These are phyloP conservation scores for Cheilosia urbana DNA, from an alignment of 2,888 invertebrate species.

Conservation along the genomic window DNA sequence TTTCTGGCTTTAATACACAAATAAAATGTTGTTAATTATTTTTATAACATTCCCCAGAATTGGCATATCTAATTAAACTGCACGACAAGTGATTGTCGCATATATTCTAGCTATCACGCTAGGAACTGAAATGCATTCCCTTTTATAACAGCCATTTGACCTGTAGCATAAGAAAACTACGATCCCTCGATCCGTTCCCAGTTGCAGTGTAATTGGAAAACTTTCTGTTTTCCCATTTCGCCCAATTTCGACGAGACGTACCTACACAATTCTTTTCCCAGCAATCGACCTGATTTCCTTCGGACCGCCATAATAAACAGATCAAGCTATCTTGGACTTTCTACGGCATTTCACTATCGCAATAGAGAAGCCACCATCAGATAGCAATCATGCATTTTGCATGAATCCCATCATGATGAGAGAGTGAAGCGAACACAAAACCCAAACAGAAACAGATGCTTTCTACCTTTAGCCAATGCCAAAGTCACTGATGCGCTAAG, in stretches of 20 bases:
- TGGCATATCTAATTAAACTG: too few relatives aligned
- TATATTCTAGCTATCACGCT: too few relatives aligned
- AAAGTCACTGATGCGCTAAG: slow-evolving; percentile 51
- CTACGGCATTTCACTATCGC: slow-evolving; percentile 42
- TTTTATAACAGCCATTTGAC: too few relatives aligned
- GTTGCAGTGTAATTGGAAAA: background rate
- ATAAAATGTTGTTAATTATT: too few relatives aligned
- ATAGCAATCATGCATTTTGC: slow-evolving; percentile 61
- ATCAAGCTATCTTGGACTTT: slow-evolving; percentile 49
- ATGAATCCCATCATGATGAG: slow-evolving; percentile 58
- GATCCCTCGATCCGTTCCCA: too few relatives aligned
- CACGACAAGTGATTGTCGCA: too few relatives aligned
- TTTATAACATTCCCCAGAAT: too few relatives aligned
- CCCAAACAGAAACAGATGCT: slow-evolving; percentile 40
- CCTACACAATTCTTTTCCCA: slow-evolving; percentile 38
- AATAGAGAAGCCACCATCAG: slow-evolving; percentile 28
- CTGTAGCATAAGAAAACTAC: too few relatives aligned
- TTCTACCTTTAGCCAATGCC: slow-evolving; percentile 39
- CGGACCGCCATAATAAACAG: slow-evolving; percentile 40
- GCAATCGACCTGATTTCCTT: slow-evolving; percentile 52
- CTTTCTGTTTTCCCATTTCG: slow-evolving; percentile 40
- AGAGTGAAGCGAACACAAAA: slow-evolving; percentile 31
- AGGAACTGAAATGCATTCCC: too few relatives aligned
- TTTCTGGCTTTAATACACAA: too few relatives aligned
- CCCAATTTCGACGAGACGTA: slow-evolving; percentile 17